Evolutionary conservation across 2,888 invertebrate genomes (phyloP).

Genomic region (Mycalesis mineus): DNA sequence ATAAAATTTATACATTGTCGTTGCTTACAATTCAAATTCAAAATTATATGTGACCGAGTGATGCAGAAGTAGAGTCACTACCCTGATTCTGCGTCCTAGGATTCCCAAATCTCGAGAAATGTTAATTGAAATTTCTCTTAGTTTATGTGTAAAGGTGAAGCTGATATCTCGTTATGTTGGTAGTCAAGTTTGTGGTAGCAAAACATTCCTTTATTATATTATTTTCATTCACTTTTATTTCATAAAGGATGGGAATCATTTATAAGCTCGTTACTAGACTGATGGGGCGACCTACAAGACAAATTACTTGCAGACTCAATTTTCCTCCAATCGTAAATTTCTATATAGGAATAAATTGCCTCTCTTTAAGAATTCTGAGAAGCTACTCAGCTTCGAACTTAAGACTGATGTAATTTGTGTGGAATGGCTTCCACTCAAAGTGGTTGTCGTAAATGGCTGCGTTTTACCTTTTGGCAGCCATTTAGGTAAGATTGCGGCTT

Average conservation of each 20-base stretch:
- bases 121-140: no score
- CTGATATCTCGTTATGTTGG: no score
- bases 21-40: no score
- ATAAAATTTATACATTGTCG: no score
- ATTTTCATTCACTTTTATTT: constrained; percentile 4
- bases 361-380: constrained; percentile 23
- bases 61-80: no score
- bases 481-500: constrained; percentile 6
- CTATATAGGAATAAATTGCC: constrained; percentile 25
- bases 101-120: no score
- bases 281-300: constrained; percentile 57
- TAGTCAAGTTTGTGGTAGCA: no score
- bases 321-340: constrained; percentile 47
- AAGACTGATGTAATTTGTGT: constrained; percentile 25
- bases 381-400: constrained; percentile 17
- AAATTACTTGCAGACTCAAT: constrained; percentile 52
- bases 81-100: no score
- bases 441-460: constrained; percentile 12
- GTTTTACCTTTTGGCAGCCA: constrained; percentile 10
- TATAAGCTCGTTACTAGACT: constrained; percentile 44
- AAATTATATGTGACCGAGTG: no score
- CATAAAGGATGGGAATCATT: constrained; percentile 25
- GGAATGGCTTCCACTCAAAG: constrained; percentile 9
- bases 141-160: no score
- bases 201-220: no score